Evolutionary conservation across 2,888 invertebrate species (phyloP), one percentile per base, ranked within the genome.

Genomic region (Aradus depressus): DNA sequence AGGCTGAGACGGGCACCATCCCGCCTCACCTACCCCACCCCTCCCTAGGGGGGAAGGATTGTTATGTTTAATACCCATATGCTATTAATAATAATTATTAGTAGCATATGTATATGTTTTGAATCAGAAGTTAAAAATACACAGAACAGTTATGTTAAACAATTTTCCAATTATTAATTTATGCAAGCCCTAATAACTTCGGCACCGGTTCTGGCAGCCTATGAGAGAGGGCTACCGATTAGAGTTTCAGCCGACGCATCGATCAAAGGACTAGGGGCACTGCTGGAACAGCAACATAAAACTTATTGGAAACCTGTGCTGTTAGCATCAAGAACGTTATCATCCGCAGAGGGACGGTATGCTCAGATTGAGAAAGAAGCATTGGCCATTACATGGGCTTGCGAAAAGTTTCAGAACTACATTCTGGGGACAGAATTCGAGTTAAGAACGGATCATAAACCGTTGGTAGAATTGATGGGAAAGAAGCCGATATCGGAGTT

Each of bases 321-420:
- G 1, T 51, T 14, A 21, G 44, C 44, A 19, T 51, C 51, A 5
- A 2, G 44, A 44, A 43, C 44, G 22, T 6, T 50, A 12, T 44
- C 44, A 21, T 37, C 14, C 2, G 37, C 51, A 12, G 51, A 51
- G 21, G 2, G 10, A 3, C 4, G 51, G n/a, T 51, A 51, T 38
- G 51, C 51, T 12, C n/a, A 35, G 4, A n/a, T 51, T n/a, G 44
- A 51, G 18, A 51, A 51, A 18, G 51, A 51, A 18, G 44, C 51
- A 2, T 31, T 51, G 38, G 51, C 43, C 1, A 44, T 37, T 5
- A 51, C 51, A 2, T 51, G 51, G 51, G 51, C 44, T 3, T 42
- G 44, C 2, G 51, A 51, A 26, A 10, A 38, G 10, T 44, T 51
- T n/a, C 2, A n/a, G 2, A 44, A 35, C 2, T 51, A 44, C 19